phyloP scores from a whole-genome alignment of 2,113 vertebrate species.

The Lichenostomus cassidix region DNA sequence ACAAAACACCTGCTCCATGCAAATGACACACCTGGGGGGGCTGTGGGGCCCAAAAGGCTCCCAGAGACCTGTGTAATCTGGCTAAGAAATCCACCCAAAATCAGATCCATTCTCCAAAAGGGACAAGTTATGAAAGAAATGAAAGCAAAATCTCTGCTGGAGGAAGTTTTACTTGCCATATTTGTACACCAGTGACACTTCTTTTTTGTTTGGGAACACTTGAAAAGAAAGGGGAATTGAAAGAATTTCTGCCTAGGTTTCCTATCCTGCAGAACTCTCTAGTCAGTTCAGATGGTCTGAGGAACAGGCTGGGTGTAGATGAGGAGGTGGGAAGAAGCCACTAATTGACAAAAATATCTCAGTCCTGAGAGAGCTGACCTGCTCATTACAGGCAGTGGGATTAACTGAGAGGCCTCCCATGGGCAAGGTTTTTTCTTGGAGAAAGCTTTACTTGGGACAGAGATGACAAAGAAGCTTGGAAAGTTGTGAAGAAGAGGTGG shows the following conservation, averaged over 20 bases:
- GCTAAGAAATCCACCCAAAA: neutral
- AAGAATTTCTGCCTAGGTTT: neutral
- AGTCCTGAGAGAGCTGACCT: neutral
- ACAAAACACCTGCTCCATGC: neutral
- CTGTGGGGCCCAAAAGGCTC: neutral
- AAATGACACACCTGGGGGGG: neutral
- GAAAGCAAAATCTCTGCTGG: neutral
- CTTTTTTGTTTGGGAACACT: neutral
- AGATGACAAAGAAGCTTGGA: neutral
- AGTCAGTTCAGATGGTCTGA: neutral
- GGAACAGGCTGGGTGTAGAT: neutral
- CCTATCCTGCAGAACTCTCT: neutral
- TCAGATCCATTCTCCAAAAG: neutral
- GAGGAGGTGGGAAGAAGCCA: neutral
- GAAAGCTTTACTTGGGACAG: neutral
- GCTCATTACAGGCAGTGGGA: neutral
- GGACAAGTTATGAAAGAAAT: neutral
- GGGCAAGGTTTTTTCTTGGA: neutral
- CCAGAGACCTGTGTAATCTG: neutral
- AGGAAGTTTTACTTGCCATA: neutral
- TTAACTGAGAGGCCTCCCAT: neutral
- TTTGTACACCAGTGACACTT: neutral
- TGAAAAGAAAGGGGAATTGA: neutral
- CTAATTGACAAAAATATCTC: neutral
- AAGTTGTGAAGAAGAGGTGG: neutral